Evolutionary conservation across 2,113 vertebrate species (phyloP), one percentile per base, ranked within the genome.

Genomic region (Pseudopipra pipra): DNA sequence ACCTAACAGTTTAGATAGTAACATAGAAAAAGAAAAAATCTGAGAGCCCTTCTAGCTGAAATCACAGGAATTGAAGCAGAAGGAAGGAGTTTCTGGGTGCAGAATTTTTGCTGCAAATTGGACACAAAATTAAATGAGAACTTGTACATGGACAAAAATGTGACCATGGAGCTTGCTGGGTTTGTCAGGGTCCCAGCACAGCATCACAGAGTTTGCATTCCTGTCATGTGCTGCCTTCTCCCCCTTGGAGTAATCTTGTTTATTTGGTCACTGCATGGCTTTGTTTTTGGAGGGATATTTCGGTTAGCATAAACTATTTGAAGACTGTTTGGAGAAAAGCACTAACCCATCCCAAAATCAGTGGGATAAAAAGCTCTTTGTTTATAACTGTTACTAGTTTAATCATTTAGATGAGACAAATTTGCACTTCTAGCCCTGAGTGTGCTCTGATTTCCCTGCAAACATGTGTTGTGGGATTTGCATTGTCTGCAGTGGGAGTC

Each of bases 311-410:
- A 87, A 96, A 95, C 87, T 87, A 35, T 96, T 90, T 87, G 95
- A 95, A 93, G 73, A 41, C 90, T 93, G 74, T 94, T 89, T 95
- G 89, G 77, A 93, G 81, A 80, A 94, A 91, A 87, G 87, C 56
- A 79, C 54, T 87, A 93, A 76, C 75, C 86, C 78, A 56, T 76
- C 86, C 86, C 47, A 37, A 95, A 94, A 67, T 54, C 82, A n/a
- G 94, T 84, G 56, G 86, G 78, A 72, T 93, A 85, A 94, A 95
- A 95, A 87, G 74, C 93, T 95, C 71, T 83, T 85, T 96, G 90
- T 96, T 95, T 91, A 77, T 93, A 81, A 85, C 83, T 74, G 87
- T 89, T 63, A 71, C 83, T 65, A 71, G 73, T 89, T 90, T 52
- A 89, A 95, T 90, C 59, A 76, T 80, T 90, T 66, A 46, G 86